These are phyloP conservation scores for mouse (Mus musculus) DNA, from an alignment of 2,113 vertebrate species.

Conservation along the genomic window GRCm39 chr11:89337501-89338000, in stretches of 20 bases:
- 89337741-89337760: constrained; percentile 31
- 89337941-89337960: not conserved
- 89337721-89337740: constrained; percentile 81
- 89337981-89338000: not conserved
- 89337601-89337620: constrained; percentile 80
- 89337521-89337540: constrained; percentile 57
- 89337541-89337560: constrained; percentile 60
- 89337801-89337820: constrained; percentile 33
- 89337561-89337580: constrained; percentile 69
- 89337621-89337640: constrained; percentile 80
- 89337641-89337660: constrained; percentile 83
- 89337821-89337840: not conserved
- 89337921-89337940: not conserved
- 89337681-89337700: constrained; percentile 78
- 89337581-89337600: constrained; percentile 83
- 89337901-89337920: constrained; percentile 12
- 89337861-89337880: constrained; percentile 63
- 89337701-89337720: constrained; percentile 80
- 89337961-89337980: not conserved
- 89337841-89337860: not conserved
- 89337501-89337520: constrained; percentile 69
- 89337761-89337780: not conserved
- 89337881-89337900: not conserved
- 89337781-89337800: not conserved
- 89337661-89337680: constrained; percentile 80